phyloP scores from a whole-genome alignment of 1,140 invertebrate genomes.

The Eriosoma lanigerum region DNA sequence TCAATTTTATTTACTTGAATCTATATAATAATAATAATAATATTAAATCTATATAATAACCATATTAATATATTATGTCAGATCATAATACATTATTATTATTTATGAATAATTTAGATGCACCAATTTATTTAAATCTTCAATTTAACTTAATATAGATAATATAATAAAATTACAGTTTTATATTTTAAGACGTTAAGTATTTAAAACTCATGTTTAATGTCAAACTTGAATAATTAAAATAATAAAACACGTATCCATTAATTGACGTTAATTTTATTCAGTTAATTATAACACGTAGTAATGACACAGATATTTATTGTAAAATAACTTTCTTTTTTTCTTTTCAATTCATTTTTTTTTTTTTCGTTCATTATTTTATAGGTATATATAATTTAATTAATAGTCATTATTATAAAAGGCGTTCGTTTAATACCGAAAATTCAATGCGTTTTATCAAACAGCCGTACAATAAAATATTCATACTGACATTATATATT shows the following conservation, averaged over 20 bases:
- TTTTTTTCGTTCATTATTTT: no score
- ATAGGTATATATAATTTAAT: neutral
- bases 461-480: neutral
- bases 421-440: neutral
- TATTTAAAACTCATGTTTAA: slow-evolving; percentile 2
- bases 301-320: neutral
- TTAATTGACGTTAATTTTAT: neutral
- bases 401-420: no score
- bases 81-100: no score
- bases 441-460: neutral
- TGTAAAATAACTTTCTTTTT: neutral
- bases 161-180: no score
- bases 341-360: neutral
- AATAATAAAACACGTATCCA: neutral
- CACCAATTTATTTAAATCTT: no score
- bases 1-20: no score
- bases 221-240: neutral
- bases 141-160: no score
- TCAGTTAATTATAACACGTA: neutral
- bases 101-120: no score
- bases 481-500: neutral
- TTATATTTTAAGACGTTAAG: no score
- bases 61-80: no score
- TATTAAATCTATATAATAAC: no score
- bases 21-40: no score